Evolutionary conservation across 2,113 vertebrate species (phyloP), one percentile per base, ranked within the genome.

Genomic region (Rhombomys opimus): DNA sequence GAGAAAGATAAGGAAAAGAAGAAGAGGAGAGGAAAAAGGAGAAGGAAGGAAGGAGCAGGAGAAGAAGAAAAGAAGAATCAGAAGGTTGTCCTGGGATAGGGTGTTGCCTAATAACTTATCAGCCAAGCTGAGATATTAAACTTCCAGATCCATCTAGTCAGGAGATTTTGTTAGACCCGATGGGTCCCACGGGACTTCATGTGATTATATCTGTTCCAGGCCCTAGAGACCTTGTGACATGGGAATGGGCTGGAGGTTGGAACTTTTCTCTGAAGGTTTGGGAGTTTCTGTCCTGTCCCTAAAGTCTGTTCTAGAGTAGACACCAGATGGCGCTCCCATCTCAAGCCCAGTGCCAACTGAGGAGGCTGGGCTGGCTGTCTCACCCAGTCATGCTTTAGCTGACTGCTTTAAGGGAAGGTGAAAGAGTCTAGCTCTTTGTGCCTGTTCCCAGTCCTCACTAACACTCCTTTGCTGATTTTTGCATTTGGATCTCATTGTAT

Each of bases 241-340:
- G 8, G 20, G 8, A 63, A 32, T 73, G 54, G 76, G 59, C 38
- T 23, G 20, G 63, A 87, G 65, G 91, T 41, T 76, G 67, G 67
- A 52, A 12, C 70, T 92, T 95, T 25, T 78, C 57, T 92, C 14
- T 8, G n/a, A 91, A 75, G 35, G 4, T 75, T 91, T 89, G 65
- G 14, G 59, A 86, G 27, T 27, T 67, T 67, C 27, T 10, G 38
- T 9, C 27, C 32, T 18, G 32, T 82, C 38, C 65, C 18, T 27
- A 5, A 90, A 11, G 4, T 4, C n/a, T 73, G 32, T 52, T 96
- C 67, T 70, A 54, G 11, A 89, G 30, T 67, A 46, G 82, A 90
- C 97, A 87, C 97, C 91, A 98, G 97, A 94, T 97, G 97, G 97
- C 95, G 72, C 94, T 95, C 88, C 30, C 12, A 14, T 23, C 89